These are phyloP conservation scores for Hydriomena furcata DNA, from an alignment of 2,888 invertebrate genomes.

Conservation along the genomic window DNA sequence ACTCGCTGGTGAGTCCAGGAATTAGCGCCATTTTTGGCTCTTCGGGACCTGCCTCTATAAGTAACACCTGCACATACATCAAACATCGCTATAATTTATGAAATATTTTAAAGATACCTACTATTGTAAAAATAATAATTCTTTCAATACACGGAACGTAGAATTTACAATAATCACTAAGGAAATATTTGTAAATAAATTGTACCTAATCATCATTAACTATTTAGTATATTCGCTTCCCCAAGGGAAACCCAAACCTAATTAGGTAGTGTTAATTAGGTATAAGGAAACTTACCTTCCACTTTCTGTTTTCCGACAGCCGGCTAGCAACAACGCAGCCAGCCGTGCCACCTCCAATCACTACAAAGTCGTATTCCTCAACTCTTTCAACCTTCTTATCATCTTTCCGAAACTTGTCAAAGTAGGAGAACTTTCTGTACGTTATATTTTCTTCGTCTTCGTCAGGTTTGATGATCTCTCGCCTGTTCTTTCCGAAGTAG, in stretches of 20 bases:
- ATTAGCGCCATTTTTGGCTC: slow-evolving; percentile 74
- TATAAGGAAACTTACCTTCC: slow-evolving; percentile 56
- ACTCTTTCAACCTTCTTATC: slow-evolving; percentile 27
- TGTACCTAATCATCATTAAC: too few species aligned
- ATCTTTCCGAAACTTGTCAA: slow-evolving; percentile 33
- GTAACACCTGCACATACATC: slow-evolving; percentile 49
- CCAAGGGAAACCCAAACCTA: too few species aligned
- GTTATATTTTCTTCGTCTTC: slow-evolving; percentile 19
- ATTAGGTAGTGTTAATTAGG: too few species aligned
- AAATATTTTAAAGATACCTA: too few species aligned
- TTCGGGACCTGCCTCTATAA: slow-evolving; percentile 71
- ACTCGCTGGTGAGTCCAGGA: slow-evolving; percentile 73
- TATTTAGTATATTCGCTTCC: too few species aligned
- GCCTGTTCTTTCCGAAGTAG: slow-evolving; percentile 58
- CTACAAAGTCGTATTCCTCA: slow-evolving; percentile 65
- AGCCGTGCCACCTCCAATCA: slow-evolving; percentile 74
- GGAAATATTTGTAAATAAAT: too few species aligned
- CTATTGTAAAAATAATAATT: too few species aligned
- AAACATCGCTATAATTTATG: neutral
- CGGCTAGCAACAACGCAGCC: slow-evolving; percentile 74
- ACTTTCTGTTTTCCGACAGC: slow-evolving; percentile 70
- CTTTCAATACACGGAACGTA: too few species aligned
- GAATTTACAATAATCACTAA: too few species aligned
- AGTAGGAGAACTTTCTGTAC: slow-evolving; percentile 36
- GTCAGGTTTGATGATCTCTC: slow-evolving; percentile 3